Percentiles rank a stretch among this genome's conserved stretches.
phyloP scores from a whole-genome alignment of 2,888 invertebrate species.

The Ptychoptera contaminata region DNA sequence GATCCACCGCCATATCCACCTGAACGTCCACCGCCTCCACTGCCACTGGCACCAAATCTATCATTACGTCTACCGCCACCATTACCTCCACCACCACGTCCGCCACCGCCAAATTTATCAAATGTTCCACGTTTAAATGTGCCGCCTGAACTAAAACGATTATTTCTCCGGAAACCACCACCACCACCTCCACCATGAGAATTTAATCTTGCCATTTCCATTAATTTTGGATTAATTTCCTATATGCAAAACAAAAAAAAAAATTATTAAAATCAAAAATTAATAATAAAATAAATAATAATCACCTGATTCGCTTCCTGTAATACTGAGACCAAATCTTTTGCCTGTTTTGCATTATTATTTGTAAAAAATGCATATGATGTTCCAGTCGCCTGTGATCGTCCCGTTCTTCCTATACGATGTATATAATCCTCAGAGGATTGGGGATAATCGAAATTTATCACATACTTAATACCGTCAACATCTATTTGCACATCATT shows the following conservation, averaged over 20 bases:
- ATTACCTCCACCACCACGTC: too few relatives aligned
- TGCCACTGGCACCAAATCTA: too few relatives aligned
- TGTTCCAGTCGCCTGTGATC: constrained; percentile 73
- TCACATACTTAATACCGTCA: constrained; percentile 89
- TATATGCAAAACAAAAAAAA: constrained; percentile 28
- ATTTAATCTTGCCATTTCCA: constrained; percentile 54
- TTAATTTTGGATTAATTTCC: constrained; percentile 73
- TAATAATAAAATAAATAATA: background rate
- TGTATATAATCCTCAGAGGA: constrained; percentile 93
- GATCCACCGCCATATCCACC: too few relatives aligned
- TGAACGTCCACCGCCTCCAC: too few relatives aligned
- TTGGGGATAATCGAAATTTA: constrained; percentile 92
- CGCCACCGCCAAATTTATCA: background rate
- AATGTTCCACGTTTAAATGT: constrained; percentile 32
- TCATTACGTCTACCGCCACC: too few relatives aligned
- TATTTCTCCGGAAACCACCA: constrained; percentile 31
- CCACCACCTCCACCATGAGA: constrained; percentile 42
- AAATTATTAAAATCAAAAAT: constrained; percentile 4
- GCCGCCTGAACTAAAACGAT: constrained; percentile 17
- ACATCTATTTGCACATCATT: constrained; percentile 49
- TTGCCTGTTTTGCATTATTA: constrained; percentile 73
- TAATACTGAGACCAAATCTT: constrained; percentile 74
- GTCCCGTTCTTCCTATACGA: constrained; percentile 85
- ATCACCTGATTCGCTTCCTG: constrained; percentile 75
- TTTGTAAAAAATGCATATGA: constrained; percentile 93